Evolutionary conservation across 2,888 invertebrate genomes (phyloP), one percentile per base, ranked within the genome.

Genomic region (Orthosia incerta): DNA sequence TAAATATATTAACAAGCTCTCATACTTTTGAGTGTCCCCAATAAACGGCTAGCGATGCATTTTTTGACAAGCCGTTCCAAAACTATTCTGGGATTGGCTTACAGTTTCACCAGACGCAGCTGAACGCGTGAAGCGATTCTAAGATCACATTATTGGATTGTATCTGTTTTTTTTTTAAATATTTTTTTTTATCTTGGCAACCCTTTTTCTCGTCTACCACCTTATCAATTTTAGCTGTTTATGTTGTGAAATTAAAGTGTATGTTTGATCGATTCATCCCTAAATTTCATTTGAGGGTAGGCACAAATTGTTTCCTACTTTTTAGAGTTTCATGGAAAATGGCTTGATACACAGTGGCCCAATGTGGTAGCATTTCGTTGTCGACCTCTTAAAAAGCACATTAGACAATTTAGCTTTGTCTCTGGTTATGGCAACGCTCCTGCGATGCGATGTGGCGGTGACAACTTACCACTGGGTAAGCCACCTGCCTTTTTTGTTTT

Each of bases 201-300:
- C 7, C 4, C 16, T 13, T 11, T 26, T 13, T 9, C n/a, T 59
- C 39, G 48, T 60, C 50, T 2, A 55, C 3, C 0, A 51, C 23
- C 46, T 53, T 26, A 65, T 39, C 76, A 76, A 76, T 4, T 26
- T 53, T n/a, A 59, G 7, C 39, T 59, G 51, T 0, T 23, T 26
- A 31, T 51, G 51, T 71, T 60, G 56, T 83, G 50, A 73, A 79
- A 73, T 80, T 73, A 53, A 23, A 11, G n/a, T 68, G 64, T 83
- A 56, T 83, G 72, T 61, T 23, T 67, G 81, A 67, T 60, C 4
- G 51, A 48, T 72, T 84, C 79, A 80, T 74, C 46, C 51, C 7
- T 56, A 13, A 12, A 48, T 60, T 63, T 73, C 26, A 46, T 71
- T 67, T 13, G 55, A 56, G 12, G n/a, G 50, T 80, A 80, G 80